phyloP scores from a whole-genome alignment of 2,888 invertebrate species.

The Caenorhabditis macrosperma region DNA sequence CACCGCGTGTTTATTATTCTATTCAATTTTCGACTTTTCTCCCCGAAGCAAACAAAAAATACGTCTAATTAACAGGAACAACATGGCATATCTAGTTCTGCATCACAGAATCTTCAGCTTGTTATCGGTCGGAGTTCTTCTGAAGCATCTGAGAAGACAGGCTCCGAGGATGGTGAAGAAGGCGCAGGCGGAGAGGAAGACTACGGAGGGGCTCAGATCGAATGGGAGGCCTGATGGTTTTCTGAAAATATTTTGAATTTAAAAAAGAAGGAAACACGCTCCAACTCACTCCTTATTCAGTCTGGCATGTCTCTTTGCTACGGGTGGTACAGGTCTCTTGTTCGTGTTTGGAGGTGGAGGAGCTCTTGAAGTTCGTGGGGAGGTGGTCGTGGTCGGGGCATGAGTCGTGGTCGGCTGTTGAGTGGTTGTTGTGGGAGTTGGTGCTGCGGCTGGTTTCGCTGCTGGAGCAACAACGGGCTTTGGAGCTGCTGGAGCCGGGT shows the following conservation, averaged over 20 bases:
- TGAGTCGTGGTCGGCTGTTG: neutral
- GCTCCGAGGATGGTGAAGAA: conserved; percentile 22
- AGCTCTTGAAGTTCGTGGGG: neutral
- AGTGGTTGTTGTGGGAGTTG: neutral
- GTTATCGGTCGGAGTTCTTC: conserved; percentile 8
- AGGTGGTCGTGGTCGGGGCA: neutral
- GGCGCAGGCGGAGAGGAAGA: conserved; percentile 15
- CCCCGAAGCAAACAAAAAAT: no score
- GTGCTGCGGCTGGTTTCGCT: neutral
- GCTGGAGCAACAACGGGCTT: neutral
- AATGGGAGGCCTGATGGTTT: neutral
- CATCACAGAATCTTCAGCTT: conserved; percentile 29
- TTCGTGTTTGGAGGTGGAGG: no score
- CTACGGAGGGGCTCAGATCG: conserved; percentile 1
- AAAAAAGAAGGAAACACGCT: no score
- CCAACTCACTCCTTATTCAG: neutral
- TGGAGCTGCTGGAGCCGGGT: neutral
- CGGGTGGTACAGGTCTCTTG: no score
- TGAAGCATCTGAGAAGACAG: conserved; percentile 25
- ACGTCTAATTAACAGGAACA: no score
- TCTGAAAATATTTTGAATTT: no score
- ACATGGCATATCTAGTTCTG: no score
- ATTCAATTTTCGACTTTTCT: no score
- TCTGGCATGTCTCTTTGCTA: neutral
- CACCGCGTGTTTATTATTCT: no score